Base-by-base conservation (phyloP, 2,888 invertebrate species). In the Galerucella calmariensis region DNA sequence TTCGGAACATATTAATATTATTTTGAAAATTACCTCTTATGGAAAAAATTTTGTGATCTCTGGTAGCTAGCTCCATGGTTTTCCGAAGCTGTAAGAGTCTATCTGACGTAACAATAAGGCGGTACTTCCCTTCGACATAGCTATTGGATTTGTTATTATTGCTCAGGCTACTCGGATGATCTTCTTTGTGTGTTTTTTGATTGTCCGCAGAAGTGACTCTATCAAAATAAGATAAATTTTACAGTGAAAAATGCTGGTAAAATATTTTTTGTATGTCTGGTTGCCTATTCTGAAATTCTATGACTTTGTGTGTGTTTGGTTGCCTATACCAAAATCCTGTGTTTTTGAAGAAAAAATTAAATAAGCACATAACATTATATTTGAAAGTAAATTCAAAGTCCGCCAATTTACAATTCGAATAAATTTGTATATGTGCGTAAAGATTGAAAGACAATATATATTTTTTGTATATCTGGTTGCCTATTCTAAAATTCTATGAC, bases 31-130 rank as follows among this genome's bases (percentile, higher is more conserved):
- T 79, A 86, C 87, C 87, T 92, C 84, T 93, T 14, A 87, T 92
- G 83, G 92, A 92, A 81, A 93, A 94, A 46, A 92, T 90, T 85
- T 91, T 92, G 78, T 89, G 91, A 5, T 91, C 91, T 80, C 88
- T 91, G 83, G 92, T 90, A 1, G 93, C 93, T 68, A 87, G 89
- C 35, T 93, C 93, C 0, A 93, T 92, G 76, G 90, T 88, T 79
- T 91, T 91, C 76, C 91, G 90, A 73, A 94, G 84, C 76, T 92
- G 91, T 83, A 90, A 90, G 88, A 93, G 90, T 83, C 92, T 88
- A 11, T 93, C 93, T 61, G 89, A 90, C 76, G 91, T 90, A 62
- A 93, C 92, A 88, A 92, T 91, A 77, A 88, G 88, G 78, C 83
- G 84, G 74, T 84, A 83, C 75, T 85, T 86, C 63, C 73, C 80